Percentiles rank a stretch among this genome's conserved stretches.
Conservation (phyloP, 2,797 vertebrate species). For the Phoebastria nigripes region DNA sequence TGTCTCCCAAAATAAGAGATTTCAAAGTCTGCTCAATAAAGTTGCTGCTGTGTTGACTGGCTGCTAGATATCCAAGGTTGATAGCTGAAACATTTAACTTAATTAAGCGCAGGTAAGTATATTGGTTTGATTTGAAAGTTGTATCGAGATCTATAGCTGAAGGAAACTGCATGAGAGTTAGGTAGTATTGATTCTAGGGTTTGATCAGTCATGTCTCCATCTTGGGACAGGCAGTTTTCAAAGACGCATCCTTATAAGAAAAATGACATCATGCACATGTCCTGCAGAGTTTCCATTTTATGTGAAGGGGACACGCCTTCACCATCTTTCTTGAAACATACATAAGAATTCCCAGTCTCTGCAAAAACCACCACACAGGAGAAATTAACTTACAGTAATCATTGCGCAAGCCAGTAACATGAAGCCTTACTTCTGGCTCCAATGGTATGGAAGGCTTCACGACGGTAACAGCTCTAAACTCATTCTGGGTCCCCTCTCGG, state of each 20-base stretch:
- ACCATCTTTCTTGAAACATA: background rate
- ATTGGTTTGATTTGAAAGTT: background rate
- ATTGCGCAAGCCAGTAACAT: constrained; percentile 72
- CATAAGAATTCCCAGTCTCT: background rate
- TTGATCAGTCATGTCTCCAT: background rate
- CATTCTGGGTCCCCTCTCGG: background rate
- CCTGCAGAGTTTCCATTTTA: background rate
- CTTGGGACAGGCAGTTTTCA: background rate
- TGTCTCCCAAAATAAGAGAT: background rate
- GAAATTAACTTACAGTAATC: constrained; percentile 78
- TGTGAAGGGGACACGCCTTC: background rate
- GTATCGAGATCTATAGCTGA: background rate
- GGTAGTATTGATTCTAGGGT: background rate
- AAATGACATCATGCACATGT: background rate
- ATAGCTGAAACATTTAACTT: background rate
- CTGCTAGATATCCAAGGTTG: background rate
- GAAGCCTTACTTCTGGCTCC: constrained; percentile 59
- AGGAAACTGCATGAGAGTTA: background rate
- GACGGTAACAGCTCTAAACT: background rate
- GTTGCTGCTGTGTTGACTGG: background rate
- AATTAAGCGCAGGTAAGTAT: background rate
- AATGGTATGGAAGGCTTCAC: background rate
- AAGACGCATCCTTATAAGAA: background rate
- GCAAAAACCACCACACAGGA: background rate
- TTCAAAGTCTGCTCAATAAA: background rate